These are phyloP conservation scores for Glaucomys volans DNA, from an alignment of 2,113 vertebrate species.

Conservation along the genomic window DNA sequence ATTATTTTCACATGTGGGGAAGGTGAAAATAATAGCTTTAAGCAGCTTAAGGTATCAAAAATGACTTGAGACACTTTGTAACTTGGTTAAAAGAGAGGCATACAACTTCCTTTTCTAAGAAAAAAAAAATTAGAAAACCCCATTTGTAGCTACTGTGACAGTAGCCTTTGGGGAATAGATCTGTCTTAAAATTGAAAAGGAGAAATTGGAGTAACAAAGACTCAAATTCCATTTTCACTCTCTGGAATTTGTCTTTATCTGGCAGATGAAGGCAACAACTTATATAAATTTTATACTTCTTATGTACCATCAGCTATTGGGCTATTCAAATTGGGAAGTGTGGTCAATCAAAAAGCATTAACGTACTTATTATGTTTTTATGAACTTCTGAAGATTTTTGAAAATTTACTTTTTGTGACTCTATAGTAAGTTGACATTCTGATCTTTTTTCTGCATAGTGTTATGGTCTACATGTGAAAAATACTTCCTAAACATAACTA, in stretches of 20 bases:
- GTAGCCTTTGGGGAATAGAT: conserved; percentile 75
- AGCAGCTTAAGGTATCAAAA: conserved; percentile 67
- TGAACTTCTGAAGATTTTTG: conserved; percentile 67
- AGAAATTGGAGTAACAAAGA: conserved; percentile 71
- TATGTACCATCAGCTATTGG: conserved; percentile 65
- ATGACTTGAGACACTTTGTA: conserved; percentile 72
- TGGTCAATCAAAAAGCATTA: conserved; percentile 70
- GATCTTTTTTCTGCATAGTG: background rate
- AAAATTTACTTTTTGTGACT: background rate
- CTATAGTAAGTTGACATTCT: conserved; percentile 34
- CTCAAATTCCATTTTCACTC: conserved; percentile 76
- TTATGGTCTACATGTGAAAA: conserved; percentile 54
- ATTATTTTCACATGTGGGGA: conserved; percentile 7
- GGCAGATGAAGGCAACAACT: conserved; percentile 76
- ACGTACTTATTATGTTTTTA: conserved; percentile 69
- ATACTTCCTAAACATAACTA: conserved; percentile 19
- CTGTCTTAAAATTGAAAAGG: conserved; percentile 75
- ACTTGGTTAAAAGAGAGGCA: conserved; percentile 74
- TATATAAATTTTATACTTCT: conserved; percentile 74
- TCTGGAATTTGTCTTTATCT: conserved; percentile 80
- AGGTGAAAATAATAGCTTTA: conserved; percentile 60
- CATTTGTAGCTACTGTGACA: conserved; percentile 84
- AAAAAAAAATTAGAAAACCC: conserved; percentile 80
- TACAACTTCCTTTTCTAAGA: conserved; percentile 77
- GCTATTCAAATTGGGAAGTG: conserved; percentile 66